These are phyloP conservation scores for Neodiprion lecontei DNA, from an alignment of 1,140 invertebrate species.

Conservation along the genomic window DNA sequence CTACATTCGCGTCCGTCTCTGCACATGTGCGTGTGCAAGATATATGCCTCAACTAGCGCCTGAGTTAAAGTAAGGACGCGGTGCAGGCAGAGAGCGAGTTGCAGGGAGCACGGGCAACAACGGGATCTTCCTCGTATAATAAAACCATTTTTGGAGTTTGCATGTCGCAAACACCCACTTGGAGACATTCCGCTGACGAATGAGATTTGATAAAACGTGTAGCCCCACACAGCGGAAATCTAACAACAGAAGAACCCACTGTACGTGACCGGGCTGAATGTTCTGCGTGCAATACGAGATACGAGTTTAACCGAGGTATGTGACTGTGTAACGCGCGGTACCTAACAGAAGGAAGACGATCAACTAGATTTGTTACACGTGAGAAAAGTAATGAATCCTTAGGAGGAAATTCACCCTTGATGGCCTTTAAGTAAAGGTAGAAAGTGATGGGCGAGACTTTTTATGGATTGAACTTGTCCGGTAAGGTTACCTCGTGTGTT, in stretches of 20 bases:
- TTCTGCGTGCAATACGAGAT: background rate
- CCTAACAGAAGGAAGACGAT: too few species aligned
- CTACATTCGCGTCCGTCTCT: background rate
- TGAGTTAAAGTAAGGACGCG: conserved; percentile 1
- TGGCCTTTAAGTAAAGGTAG: too few species aligned
- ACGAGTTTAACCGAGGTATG: background rate
- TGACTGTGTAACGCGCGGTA: too few species aligned
- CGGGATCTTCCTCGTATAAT: background rate
- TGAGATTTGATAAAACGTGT: conserved; percentile 3
- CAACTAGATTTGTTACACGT: too few species aligned
- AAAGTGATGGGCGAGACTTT: too few species aligned
- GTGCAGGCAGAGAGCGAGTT: background rate
- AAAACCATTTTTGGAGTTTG: conserved; percentile 7
- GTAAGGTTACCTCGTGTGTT: too few species aligned
- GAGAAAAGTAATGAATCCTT: too few species aligned
- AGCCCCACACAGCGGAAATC: background rate
- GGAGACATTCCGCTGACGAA: background rate
- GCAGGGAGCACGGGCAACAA: background rate
- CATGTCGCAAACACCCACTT: background rate
- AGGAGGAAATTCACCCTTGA: too few species aligned
- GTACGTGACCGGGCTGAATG: conserved; percentile 3
- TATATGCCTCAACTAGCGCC: background rate
- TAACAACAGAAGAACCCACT: background rate
- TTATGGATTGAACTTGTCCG: too few species aligned
- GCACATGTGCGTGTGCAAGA: background rate